Evolutionary conservation across 2,797 vertebrate species (phyloP).

Genomic region (Spinibarbus caldwelli): DNA sequence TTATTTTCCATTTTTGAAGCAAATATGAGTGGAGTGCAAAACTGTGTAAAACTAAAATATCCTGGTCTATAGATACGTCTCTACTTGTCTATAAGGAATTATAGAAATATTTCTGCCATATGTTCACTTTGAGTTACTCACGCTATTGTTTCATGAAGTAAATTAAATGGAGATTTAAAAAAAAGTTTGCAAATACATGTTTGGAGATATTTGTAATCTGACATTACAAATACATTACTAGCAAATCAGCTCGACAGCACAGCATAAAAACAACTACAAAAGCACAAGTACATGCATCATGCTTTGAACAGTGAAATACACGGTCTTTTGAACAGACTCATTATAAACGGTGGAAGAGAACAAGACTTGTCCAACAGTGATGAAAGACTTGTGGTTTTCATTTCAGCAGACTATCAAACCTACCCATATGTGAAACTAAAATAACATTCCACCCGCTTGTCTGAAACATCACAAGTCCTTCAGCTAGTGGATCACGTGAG

Average conservation of each 20-base stretch:
- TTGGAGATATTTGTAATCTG: not conserved
- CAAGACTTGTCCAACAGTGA: conserved; percentile 11
- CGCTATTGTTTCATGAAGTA: not conserved
- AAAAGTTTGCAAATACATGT: not conserved
- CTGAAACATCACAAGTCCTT: not conserved
- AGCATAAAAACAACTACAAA: not conserved
- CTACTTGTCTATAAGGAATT: not conserved
- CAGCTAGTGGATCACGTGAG: conserved; percentile 12
- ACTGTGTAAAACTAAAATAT: too few species aligned
- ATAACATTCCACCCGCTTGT: not conserved
- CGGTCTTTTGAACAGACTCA: not conserved
- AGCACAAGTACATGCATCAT: not conserved
- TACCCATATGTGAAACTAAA: conserved; percentile 17
- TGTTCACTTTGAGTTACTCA: too few species aligned
- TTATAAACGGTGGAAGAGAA: not conserved
- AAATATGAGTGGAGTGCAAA: too few species aligned
- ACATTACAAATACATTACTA: not conserved
- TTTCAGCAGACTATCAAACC: conserved; percentile 3
- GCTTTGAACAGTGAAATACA: not conserved
- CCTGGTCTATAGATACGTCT: too few species aligned
- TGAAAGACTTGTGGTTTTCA: conserved; percentile 10
- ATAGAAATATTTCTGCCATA: too few species aligned
- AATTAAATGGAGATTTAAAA: not conserved
- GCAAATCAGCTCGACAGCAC: not conserved
- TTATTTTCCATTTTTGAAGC: too few species aligned